Evolutionary conservation across 2,113 vertebrate species (phyloP), one percentile per base, ranked within the genome.

Genomic region (Cyprinodon variegatus): DNA sequence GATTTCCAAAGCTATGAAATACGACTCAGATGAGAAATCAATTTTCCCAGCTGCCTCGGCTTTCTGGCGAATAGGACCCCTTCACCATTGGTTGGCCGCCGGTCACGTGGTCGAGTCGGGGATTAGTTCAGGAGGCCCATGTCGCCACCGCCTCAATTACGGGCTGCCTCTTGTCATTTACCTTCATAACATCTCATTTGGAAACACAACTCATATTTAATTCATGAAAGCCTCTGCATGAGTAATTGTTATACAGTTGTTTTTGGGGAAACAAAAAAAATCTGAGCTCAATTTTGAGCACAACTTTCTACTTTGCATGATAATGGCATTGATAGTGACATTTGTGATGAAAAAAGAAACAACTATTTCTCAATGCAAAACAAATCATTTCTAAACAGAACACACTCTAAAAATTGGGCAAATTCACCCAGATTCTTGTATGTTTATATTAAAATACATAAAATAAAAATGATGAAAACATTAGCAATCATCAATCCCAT

Each of bases 1-100:
- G 96, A 98, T 98, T 99, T 99, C 97, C 96, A 98, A 99, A 98
- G 98, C 97, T 98, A 99, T 99, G 97, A 98, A 99, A 98, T 97
- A 98, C 96, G 94, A 95, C 97, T 98, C 96, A 96, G 96, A 98
- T 98, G 97, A 98, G 96, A 99, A 99, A 99, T 99, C 98, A 99
- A 98, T 99, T 99, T 98, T 98, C 97, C 98, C 97, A 98, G 97
- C 96, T 97, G 97, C 96, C 94, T 96, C 92, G 95, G 96, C 96
- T 97, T 97, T 97, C 96, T 96, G 95, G 95, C 82, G 73, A 80
- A 91, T 93, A 94, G 87, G 89, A 87, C 83, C 40, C 20, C 81
- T 71, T 73, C 77, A 83, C 92, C 93, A 98, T 98, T 98, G 97
- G 97, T 76, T 84, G 88, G 89, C 76, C 88, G 88, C 20, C 77